A percentile compares a stretch with the other conserved stretches of the same genome.
Evolutionary conservation across 2,888 invertebrate genomes (phyloP).

Genomic region (Cataglyphis altisquamis): DNA sequence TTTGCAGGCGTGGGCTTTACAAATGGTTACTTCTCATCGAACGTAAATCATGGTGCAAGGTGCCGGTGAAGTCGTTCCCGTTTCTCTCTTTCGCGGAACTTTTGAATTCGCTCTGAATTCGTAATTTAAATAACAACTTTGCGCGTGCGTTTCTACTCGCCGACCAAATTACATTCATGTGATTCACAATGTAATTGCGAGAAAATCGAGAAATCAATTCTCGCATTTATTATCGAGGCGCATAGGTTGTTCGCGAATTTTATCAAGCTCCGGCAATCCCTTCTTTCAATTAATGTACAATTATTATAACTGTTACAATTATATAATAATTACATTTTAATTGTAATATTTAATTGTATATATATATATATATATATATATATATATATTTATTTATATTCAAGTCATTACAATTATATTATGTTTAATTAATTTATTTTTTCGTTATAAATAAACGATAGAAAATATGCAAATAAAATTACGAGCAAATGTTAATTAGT

Average conservation of each 20-base stretch:
- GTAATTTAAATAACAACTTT: constrained; percentile 31
- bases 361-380: no score
- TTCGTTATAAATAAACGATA: constrained; percentile 15
- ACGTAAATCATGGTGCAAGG: constrained; percentile 55
- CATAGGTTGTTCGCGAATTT: constrained; percentile 17
- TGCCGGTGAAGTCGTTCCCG: constrained; percentile 26
- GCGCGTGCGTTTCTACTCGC: not conserved
- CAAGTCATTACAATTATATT: not conserved
- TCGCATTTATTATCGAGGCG: constrained; percentile 27
- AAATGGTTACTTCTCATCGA: constrained; percentile 35
- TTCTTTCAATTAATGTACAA: constrained; percentile 33
- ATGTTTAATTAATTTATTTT: not conserved
- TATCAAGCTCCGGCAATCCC: constrained; percentile 29
- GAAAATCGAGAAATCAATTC: constrained; percentile 50
- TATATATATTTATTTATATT: no score
- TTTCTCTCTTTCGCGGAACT: constrained; percentile 23
- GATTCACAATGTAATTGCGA: constrained; percentile 44
- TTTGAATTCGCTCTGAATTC: constrained; percentile 47
- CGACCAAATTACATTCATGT: constrained; percentile 39
- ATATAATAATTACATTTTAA: no score
- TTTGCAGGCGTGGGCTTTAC: constrained; percentile 54
- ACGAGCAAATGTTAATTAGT: constrained; percentile 23
- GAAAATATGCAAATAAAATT: constrained; percentile 1
- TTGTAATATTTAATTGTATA: no score
- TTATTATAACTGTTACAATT: not conserved